Base-by-base conservation (phyloP, 1,140 invertebrate species). In the Reticulitermes speratus region DNA sequence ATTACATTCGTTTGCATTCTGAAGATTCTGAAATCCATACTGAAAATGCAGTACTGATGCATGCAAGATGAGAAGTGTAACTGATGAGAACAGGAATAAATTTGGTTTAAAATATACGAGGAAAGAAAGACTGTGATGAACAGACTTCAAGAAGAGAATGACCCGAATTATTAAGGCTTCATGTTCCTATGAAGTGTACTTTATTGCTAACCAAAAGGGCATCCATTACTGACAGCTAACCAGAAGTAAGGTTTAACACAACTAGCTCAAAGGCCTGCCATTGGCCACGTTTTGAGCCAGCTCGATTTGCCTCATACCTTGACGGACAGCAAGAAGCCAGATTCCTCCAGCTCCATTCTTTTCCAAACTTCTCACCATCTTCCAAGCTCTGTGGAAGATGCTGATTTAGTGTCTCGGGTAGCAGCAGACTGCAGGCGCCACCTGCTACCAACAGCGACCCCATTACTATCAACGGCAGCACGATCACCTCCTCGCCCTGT, bases 341-440 rank as follows among this genome's bases (percentile, higher is more conserved):
- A 30, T 86, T 82, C 30, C 86, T 48, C 86, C 86, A 86, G 7
- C 30, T 48, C 86, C 48, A 84, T 7, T 65, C 87, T 52, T 88
- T 88, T 12, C 89, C 89, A 87, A 91, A 91, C 32, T 88, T 87
- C 87, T 91, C 91, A 11, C 90, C 90, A 84, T 91, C 90, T 48
- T 90, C 88, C 44, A 91, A 84, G 14, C 91, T 92, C 88, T 93
- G 90, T 32, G 92, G 92, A 38, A 93, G 88, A 52, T 91, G 89
- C 83, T 89, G 89, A 44, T 91, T 89, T 30, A 92, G 89, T 14
- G 92, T 93, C 89, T 93, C 92, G 0, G 92, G 92, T 48, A 93
- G 89, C n/a, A 91, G 87, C 16, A 93, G 89, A 23, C 90, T 90
- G 32, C 90, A 88, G 12, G 92, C 81, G 45, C 91, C 92, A n/a